Evolutionary conservation across 2,113 vertebrate genomes (phyloP).

Genomic region (Cebus imitator): DNA sequence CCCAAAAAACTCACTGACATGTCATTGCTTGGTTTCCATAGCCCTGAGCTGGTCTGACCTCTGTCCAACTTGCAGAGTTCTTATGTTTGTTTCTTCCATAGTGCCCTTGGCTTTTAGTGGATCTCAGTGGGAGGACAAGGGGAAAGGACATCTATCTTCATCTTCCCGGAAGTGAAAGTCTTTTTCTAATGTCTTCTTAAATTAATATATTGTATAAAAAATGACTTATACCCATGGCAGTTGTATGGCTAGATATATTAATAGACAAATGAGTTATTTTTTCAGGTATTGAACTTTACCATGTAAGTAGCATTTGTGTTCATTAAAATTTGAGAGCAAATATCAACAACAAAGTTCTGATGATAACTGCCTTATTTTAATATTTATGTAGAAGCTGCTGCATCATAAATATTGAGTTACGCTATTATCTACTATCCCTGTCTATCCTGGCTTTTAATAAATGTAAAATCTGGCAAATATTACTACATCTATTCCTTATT

Average conservation of each 20-base stretch:
- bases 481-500: conserved; percentile 46
- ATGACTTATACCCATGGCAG: not conserved
- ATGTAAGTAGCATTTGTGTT: conserved; percentile 58
- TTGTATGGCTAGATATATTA: conserved; percentile 34
- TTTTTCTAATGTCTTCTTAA: not conserved
- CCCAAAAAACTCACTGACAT: rapidly evolving
- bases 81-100: not conserved
- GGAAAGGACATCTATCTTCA: not conserved
- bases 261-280: conserved; percentile 59
- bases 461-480: conserved; percentile 65
- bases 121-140: not conserved
- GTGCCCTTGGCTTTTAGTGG: not conserved
- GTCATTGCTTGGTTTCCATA: no score
- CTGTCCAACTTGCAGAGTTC: not conserved
- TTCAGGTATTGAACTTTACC: conserved; percentile 61
- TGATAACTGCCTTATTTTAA: conserved; percentile 70
- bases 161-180: not conserved
- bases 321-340: conserved; percentile 76
- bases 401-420: conserved; percentile 68
- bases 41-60: rapidly evolving
- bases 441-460: conserved; percentile 69
- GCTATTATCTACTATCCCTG: conserved; percentile 59
- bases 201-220: conserved; percentile 20
- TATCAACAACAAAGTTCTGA: conserved; percentile 72
- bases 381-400: conserved; percentile 58